phyloP scores from a whole-genome alignment of 1,140 invertebrate genomes.

The Lucilia sericata region DNA sequence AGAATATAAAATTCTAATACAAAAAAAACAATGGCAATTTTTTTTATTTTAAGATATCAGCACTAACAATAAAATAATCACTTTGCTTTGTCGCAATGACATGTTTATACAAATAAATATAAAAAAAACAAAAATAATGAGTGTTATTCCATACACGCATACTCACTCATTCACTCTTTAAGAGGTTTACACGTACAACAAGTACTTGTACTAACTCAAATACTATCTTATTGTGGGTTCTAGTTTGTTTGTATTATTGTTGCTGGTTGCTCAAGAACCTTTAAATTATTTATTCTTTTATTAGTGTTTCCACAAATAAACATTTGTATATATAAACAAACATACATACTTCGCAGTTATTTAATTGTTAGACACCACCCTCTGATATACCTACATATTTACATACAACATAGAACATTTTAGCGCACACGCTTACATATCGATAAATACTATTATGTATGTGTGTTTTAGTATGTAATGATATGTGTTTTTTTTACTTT shows the following conservation, averaged over 20 bases:
- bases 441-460: background rate
- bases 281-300: background rate
- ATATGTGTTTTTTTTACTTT: background rate
- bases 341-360: background rate
- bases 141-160: background rate
- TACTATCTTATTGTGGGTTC: background rate
- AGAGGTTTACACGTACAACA: background rate
- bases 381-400: background rate
- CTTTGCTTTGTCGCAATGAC: slow-evolving; percentile 1
- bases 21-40: background rate
- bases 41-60: slow-evolving; percentile 17
- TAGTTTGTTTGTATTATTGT: too few species aligned
- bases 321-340: background rate
- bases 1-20: background rate
- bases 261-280: background rate
- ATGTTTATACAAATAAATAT: slow-evolving; percentile 20
- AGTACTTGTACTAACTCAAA: background rate
- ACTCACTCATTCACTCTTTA: background rate
- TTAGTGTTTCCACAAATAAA: background rate
- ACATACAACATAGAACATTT: too few species aligned
- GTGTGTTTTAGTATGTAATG: too few species aligned
- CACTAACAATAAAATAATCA: slow-evolving; percentile 7
- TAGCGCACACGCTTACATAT: background rate
- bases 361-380: slow-evolving; percentile 5
- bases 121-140: background rate